A percentile compares a stretch with the other conserved stretches of the same genome.
phyloP scores from a whole-genome alignment of 2,888 invertebrate genomes.

The Ramazzottius varieornatus region DNA sequence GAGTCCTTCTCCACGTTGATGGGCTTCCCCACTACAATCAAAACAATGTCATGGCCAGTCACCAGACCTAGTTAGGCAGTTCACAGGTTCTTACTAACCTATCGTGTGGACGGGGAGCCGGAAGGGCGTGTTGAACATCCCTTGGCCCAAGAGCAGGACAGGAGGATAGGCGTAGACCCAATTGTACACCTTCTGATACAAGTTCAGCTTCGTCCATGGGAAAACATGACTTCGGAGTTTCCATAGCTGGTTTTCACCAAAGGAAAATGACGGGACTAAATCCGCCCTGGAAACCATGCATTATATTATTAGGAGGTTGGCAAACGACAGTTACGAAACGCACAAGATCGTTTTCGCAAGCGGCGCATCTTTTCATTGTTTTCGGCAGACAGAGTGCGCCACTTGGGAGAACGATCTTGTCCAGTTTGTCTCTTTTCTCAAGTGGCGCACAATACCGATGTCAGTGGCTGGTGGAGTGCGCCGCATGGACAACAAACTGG shows the following conservation, averaged over 20 bases:
- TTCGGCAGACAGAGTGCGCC: too few species aligned
- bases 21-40: too few species aligned
- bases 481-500: not conserved
- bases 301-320: too few species aligned
- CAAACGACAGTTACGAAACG: too few species aligned
- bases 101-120: not conserved
- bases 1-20: too few species aligned
- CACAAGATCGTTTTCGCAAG: too few species aligned
- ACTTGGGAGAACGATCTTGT: too few species aligned
- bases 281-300: not conserved
- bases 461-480: not conserved
- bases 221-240: not conserved
- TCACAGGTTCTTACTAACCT: too few species aligned
- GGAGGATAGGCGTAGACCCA: not conserved
- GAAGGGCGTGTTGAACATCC: not conserved
- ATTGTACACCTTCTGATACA: not conserved
- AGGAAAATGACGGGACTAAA: not conserved
- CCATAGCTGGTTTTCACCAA: not conserved
- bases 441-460: too few species aligned
- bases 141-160: not conserved
- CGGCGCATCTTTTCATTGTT: too few species aligned
- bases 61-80: not conserved
- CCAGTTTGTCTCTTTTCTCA: too few species aligned
- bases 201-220: not conserved
- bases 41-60: too few species aligned